Percentiles rank a stretch among this genome's conserved stretches.
Conservation (phyloP, 2,888 invertebrate genomes). For the Adelognathus sp. region DNA sequence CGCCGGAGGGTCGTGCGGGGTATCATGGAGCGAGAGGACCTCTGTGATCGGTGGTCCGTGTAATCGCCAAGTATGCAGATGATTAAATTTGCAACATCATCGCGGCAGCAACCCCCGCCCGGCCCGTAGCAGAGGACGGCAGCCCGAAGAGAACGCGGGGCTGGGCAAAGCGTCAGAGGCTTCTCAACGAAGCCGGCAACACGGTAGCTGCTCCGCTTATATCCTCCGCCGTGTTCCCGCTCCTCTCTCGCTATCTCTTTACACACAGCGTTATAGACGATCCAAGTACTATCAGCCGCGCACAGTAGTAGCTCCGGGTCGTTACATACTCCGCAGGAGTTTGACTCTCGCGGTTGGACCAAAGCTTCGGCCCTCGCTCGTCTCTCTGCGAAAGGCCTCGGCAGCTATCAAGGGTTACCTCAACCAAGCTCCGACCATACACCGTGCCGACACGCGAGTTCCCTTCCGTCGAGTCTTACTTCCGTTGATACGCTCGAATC, state of each 20-base stretch:
- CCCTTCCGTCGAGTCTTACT: constrained; percentile 41
- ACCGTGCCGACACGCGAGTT: not conserved
- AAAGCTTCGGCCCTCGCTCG: constrained; percentile 60
- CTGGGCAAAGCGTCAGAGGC: constrained; percentile 46
- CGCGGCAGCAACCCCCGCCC: constrained; percentile 77
- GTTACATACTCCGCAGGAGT: constrained; percentile 70
- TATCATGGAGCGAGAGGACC: constrained; percentile 66
- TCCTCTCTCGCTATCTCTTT: constrained; percentile 23
- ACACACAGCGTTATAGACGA: constrained; percentile 16
- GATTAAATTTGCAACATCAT: constrained; percentile 82
- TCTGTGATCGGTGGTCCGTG: constrained; percentile 81
- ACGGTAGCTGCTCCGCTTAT: constrained; percentile 41
- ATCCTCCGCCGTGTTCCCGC: too few species aligned
- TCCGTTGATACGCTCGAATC: constrained; percentile 27
- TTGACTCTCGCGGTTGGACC: constrained; percentile 74
- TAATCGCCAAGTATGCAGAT: constrained; percentile 82
- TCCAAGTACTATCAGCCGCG: constrained; percentile 8
- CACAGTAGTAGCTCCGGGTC: constrained; percentile 57
- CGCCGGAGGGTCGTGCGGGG: constrained; percentile 67
- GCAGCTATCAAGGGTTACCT: constrained; percentile 10
- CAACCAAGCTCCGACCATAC: not conserved
- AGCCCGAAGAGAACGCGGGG: constrained; percentile 17
- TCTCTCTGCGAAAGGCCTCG: constrained; percentile 21
- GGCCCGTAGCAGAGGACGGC: constrained; percentile 68
- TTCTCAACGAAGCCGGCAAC: constrained; percentile 20